Base-by-base conservation (phyloP, 1,140 invertebrate genomes). In the Cepaea nemoralis region DNA sequence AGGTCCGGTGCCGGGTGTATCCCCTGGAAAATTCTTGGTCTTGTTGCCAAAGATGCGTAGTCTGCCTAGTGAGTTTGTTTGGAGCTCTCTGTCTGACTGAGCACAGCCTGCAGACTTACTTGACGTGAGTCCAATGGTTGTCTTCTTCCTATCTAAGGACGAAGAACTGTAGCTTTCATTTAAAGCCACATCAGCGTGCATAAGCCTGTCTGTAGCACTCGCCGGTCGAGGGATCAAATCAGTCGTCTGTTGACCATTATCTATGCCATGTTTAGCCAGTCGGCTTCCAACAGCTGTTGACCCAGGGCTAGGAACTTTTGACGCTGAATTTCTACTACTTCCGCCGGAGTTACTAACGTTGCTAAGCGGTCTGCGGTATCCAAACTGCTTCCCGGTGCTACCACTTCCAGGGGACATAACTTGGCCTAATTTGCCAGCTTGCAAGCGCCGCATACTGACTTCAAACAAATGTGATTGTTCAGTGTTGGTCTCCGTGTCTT, bases 401-500 rank as follows among this genome's bases (percentile, higher is more conserved):
- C 77, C 69, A 55, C 79, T 83, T 40, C 48, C 19, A 2, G 77
- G 40, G 12, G 27, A 39, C 31, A n/a, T 79, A 24, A 37, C 33
- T 27, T 48, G 42, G 31, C 76, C 82, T 48, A 50, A 71, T 27
- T 79, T 48, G 33, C 24, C 77, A 16, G 81, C 85, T 50, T 88
- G 87, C 82, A 87, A 85, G 70, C 86, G 83, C 35, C 85, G 82
- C 83, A 89, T 86, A 79, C 84, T 89, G 31, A 86, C 80, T 27
- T 89, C 88, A 74, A 88, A 59, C 67, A 90, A 77, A 84, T 87
- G 86, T 6, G 90, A 90, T 45, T 89, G 88, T 42, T 89, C 90
- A 19, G 89, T 90, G 82, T 90, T 90, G 48, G 87, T 90, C 82
- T 90, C 88, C 35, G 85, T 88, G 84, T 90, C 89, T 42, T 86